These are phyloP conservation scores for Meandrusa payeni DNA, from an alignment of 2,888 invertebrate species.

Conservation along the genomic window DNA sequence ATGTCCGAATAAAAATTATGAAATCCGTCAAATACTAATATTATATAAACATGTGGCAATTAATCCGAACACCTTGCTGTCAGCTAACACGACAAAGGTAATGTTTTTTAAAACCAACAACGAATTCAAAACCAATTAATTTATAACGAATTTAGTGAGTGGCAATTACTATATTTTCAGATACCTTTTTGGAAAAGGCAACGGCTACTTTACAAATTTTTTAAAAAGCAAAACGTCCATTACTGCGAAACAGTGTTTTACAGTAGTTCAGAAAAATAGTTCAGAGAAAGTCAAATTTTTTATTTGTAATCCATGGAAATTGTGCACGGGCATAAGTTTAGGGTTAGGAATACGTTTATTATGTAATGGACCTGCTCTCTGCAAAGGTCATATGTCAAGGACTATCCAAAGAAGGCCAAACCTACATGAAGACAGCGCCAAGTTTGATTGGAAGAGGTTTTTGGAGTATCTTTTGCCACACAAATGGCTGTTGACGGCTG, in stretches of 20 bases:
- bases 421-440: slow-evolving; percentile 71
- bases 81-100: slow-evolving; percentile 60
- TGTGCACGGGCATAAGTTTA: slow-evolving; percentile 68
- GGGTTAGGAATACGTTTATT: slow-evolving; percentile 57
- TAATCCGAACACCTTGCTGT: slow-evolving; percentile 57
- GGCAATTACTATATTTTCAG: slow-evolving; percentile 51
- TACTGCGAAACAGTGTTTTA: slow-evolving; percentile 49
- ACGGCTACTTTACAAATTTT: slow-evolving; percentile 49
- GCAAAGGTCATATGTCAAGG: slow-evolving; percentile 80
- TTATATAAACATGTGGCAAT: slow-evolving; percentile 61
- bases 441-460: slow-evolving; percentile 90
- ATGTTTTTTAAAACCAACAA: no score
- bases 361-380: slow-evolving; percentile 82
- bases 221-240: slow-evolving; percentile 55
- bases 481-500: slow-evolving; percentile 87
- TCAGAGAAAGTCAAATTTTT: slow-evolving; percentile 47
- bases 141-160: no score
- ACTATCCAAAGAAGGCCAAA: slow-evolving; percentile 79
- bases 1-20: slow-evolving; percentile 37
- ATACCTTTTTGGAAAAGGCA: slow-evolving; percentile 49
- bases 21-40: slow-evolving; percentile 17
- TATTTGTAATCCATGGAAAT: slow-evolving; percentile 66
- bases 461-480: slow-evolving; percentile 88
- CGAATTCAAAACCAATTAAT: no score
- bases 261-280: slow-evolving; percentile 50